Conservation (phyloP, 2,113 vertebrate species). For the Larimichthys polyactis region DNA sequence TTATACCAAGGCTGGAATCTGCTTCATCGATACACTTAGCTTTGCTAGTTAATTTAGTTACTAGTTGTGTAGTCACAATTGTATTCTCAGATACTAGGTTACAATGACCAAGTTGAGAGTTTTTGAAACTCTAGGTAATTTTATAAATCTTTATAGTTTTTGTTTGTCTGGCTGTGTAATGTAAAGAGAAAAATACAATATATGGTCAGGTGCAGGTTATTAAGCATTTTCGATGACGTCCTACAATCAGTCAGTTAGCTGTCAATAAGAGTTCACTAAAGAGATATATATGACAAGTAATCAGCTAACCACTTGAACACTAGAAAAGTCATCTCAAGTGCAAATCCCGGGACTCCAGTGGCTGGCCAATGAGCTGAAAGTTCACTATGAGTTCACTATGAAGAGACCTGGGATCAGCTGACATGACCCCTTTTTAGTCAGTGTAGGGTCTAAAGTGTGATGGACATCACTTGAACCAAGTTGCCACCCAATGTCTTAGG, state of each 20-base stretch:
- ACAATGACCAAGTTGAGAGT: not conserved
- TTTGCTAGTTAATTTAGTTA: constrained; percentile 33
- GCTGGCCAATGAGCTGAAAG: constrained; percentile 23
- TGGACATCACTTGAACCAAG: not conserved
- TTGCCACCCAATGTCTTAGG: not conserved
- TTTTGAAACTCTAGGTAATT: not conserved
- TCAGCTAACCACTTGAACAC: constrained; percentile 11
- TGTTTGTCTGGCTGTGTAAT: not conserved
- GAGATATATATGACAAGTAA: not conserved
- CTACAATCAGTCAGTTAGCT: not conserved
- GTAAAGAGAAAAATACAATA: not conserved
- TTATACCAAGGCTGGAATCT: constrained; percentile 38
- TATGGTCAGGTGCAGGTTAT: not conserved
- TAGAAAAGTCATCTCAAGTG: constrained; percentile 26
- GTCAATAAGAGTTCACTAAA: constrained; percentile 14
- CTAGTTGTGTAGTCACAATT: not conserved
- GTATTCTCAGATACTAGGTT: not conserved
- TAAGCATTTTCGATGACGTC: not conserved
- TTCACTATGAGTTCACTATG: constrained; percentile 21
- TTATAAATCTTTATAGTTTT: not conserved
- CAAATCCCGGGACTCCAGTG: constrained; percentile 46
- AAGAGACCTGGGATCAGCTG: constrained; percentile 11
- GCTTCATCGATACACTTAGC: constrained; percentile 50
- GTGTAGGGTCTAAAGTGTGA: not conserved
- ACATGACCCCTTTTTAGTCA: not conserved